Conservation (phyloP, 2,113 vertebrate species). For the Xenotilapia flavipinnis region DNA sequence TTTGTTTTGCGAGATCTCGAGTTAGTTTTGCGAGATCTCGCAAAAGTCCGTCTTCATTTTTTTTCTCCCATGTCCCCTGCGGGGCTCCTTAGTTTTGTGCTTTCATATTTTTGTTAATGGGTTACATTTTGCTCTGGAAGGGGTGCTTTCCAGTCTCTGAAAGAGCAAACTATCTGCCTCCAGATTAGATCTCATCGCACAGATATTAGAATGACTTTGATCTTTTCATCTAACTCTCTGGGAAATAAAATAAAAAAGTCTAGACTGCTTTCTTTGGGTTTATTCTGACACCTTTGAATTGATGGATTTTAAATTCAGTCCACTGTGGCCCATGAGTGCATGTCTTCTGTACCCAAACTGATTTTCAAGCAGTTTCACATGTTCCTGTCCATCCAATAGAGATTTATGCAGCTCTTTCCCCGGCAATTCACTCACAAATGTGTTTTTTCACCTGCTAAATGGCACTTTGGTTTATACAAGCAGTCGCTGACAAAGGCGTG, state of each 20-base stretch:
- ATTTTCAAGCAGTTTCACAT: background rate
- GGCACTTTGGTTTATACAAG: background rate
- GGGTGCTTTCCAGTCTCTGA: background rate
- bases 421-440: background rate
- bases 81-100: accelerated
- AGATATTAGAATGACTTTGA: background rate
- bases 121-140: background rate
- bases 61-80: no score
- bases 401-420: background rate
- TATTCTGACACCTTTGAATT: background rate
- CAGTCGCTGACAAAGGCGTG: accelerated
- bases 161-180: background rate
- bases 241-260: background rate
- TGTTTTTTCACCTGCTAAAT: background rate
- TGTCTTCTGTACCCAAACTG: background rate
- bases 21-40: no score
- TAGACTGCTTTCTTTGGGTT: background rate
- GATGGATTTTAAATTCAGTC: background rate
- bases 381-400: background rate
- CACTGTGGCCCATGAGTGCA: background rate
- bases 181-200: background rate
- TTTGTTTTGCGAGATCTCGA: no score
- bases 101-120: background rate
- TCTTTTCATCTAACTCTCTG: background rate
- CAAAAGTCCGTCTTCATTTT: no score